These are phyloP conservation scores for Porites divaricata DNA, from an alignment of 92 coral and sea anemone species.

Conservation along the genomic window DNA sequence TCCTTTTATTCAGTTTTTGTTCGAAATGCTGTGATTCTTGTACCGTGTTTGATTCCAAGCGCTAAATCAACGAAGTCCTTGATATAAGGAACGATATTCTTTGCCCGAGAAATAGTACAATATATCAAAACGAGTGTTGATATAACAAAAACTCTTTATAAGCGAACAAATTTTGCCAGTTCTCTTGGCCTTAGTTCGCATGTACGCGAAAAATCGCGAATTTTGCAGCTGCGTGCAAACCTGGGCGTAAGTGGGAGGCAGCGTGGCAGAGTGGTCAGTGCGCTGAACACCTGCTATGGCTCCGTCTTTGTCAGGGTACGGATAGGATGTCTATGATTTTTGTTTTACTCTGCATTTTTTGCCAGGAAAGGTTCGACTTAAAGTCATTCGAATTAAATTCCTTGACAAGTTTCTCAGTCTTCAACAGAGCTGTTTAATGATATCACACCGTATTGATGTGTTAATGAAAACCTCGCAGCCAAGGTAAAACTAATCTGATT, in stretches of 20 bases:
- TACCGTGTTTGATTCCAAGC: no score
- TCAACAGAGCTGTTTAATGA: slow-evolving; percentile 90
- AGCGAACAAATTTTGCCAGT: no score
- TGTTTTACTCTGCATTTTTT: background rate
- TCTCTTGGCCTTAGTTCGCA: no score
- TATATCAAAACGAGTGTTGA: no score
- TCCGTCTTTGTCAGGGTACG: background rate
- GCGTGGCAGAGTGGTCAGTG: no score
- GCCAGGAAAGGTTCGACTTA: background rate
- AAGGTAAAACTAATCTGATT: slow-evolving; percentile 49
- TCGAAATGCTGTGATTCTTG: background rate
- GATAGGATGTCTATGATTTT: background rate
- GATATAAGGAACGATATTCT: no score
- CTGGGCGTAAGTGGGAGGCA: no score
- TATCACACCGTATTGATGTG: slow-evolving; percentile 85
- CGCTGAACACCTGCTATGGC: no score
- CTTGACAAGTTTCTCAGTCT: slow-evolving; percentile 69
- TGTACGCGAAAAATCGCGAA: no score
- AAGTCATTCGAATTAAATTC: background rate
- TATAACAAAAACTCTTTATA: no score
- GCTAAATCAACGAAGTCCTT: no score
- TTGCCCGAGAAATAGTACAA: background rate
- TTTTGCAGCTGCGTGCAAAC: no score
- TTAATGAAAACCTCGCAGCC: slow-evolving; percentile 85
- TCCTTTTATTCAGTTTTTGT: slow-evolving; percentile 41